Base-by-base conservation (phyloP, 2,113 vertebrate genomes). In the Cromileptes altivelis region DNA sequence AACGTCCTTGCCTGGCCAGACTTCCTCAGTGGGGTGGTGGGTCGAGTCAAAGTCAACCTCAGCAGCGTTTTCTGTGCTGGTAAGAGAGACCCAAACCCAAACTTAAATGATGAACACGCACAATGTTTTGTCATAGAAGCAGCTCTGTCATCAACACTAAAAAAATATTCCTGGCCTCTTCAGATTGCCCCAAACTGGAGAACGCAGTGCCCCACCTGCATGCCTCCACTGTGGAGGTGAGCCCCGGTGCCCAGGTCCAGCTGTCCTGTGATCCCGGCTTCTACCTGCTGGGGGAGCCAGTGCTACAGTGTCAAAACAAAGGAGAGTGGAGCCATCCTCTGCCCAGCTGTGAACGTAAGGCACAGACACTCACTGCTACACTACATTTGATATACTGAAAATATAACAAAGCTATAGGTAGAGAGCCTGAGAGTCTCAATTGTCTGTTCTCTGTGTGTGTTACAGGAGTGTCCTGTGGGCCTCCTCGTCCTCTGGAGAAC, bases 1-100 rank as follows among this genome's bases (percentile, higher is more conserved):
- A 99, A 98, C 23, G 95, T 99, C 61, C 94, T 99, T 21, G 98
- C 98, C 63, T 99, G 98, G 98, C 96, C 98, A 21, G 98, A 99
- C 91, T 99, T 99, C 89, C 94, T 99, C 55, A 93, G 88, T 0
- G 97, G 98, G 21, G 94, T 97, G 77, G 94, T 97, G 74, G 98
- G 98, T 61, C 97, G 96, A 92, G 97, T 99, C 93, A 99, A 98
- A 96, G 96, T 97, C 23, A 96, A 96, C 91, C 91, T 91, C 80
- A 97, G 95, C 84, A 99, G 98, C 91, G 93, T 96, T 88, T 99
- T 99, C 93, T 99, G 98, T 91, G 95, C 97, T 64, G 97, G 98
- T 99, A 92, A 95, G 95, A 73, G 12, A 40, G 33, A 37, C 33
- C 33, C 7, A 7, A 37, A 37, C 6, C 33, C 33, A 6, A 37